Evolutionary conservation across 2,797 vertebrate genomes (phyloP), one percentile per base, ranked within the genome.

Genomic region (Morus bassanus): DNA sequence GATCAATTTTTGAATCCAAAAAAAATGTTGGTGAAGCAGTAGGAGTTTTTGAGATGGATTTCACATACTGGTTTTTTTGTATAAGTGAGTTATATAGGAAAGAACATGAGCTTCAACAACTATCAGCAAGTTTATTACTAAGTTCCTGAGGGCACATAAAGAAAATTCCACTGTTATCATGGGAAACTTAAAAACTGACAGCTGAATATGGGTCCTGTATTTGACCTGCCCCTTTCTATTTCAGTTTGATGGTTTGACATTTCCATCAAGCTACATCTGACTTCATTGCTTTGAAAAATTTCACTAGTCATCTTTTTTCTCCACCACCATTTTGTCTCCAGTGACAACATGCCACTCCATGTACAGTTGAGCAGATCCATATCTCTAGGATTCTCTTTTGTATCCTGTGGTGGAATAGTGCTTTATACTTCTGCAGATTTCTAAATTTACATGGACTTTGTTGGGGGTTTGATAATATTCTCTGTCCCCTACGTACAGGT

Each of bases 401-500:
- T 27, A 39, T 86, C 19, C 18, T 45, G 41, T 37, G 4, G 13
- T 65, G 28, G 19, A 43, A 82, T 17, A 46, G 39, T 46, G 13
- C 4, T 81, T 69, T 43, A 46, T 60, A 51, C 11, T 78, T 63
- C 46, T 60, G 8, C 4, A 14, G n/a, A 51, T 87, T 91, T 85
- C 24, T 63, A 46, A 72, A 67, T 82, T 84, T 68, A 10, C 12
- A 8, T 18, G 23, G 30, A 67, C 9, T 51, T 85, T 80, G 4
- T 14, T 33, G 8, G 6, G 2, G 5, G 1, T 53, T 82, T 64
- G 54, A 14, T 74, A 68, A 39, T 46, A 33, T 73, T 64, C 27
- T 82, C 27, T 73, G 19, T 35, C 11, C 9, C 30, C 19, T 37
- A 7, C 0, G 0, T 54, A 30, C 57, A 41, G 7, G 25, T 76